Evolutionary conservation across 2,797 vertebrate species (phyloP).

Genomic region (Telmatherina bonti): DNA sequence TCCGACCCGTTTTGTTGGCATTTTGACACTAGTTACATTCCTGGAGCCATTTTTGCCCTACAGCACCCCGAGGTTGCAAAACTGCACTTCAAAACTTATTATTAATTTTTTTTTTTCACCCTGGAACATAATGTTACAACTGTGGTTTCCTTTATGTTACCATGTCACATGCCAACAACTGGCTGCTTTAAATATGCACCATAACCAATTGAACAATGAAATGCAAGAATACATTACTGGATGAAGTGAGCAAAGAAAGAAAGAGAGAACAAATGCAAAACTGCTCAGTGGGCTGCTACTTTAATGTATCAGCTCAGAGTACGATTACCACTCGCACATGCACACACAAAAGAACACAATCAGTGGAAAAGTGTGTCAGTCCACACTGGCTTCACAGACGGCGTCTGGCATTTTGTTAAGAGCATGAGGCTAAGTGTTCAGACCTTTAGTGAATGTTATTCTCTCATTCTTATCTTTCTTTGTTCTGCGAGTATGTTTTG

Average conservation of each 20-base stretch:
- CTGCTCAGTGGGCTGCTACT: conserved; percentile 43
- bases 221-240: too few species aligned
- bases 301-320: conserved; percentile 34
- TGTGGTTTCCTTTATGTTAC: too few species aligned
- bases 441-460: conserved; percentile 75
- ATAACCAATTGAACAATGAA: too few species aligned
- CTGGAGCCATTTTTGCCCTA: background rate
- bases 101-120: too few species aligned
- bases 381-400: conserved; percentile 57
- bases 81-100: background rate
- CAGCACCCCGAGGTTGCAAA: background rate
- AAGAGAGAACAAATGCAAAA: background rate
- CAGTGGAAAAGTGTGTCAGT: conserved; percentile 53
- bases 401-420: conserved; percentile 70
- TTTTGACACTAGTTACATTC: background rate
- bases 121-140: too few species aligned
- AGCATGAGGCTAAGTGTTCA: conserved; percentile 70
- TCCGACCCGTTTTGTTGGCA: background rate
- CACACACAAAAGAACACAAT: conserved; percentile 26
- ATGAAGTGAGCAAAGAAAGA: conserved; percentile 24
- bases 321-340: conserved; percentile 18
- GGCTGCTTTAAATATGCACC: too few species aligned
- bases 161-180: background rate
- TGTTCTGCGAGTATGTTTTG: conserved; percentile 32
- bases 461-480: conserved; percentile 66